A percentile compares a stretch with the other conserved stretches of the same genome.
Conservation (phyloP, 1,140 invertebrate species). For the Nasonia vitripennis region DNA sequence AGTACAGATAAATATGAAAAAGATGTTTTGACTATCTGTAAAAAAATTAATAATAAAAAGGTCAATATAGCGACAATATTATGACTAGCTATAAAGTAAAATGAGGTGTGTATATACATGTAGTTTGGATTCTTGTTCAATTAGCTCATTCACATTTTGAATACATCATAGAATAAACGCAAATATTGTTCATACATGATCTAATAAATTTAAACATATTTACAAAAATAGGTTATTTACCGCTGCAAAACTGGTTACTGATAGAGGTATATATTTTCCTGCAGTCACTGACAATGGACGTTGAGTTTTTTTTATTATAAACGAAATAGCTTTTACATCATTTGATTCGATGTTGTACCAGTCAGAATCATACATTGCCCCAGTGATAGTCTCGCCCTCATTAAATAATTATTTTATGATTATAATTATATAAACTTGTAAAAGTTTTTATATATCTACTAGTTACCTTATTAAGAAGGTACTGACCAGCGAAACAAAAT, state of each 20-base stretch:
- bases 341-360: slow-evolving; percentile 1
- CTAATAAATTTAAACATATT: too few species aligned
- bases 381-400: not conserved
- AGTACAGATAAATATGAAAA: slow-evolving; percentile 38
- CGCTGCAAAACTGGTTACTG: not conserved
- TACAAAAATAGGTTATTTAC: slow-evolving; percentile 10
- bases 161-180: too few species aligned
- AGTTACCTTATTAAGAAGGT: slow-evolving; percentile 26
- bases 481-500: slow-evolving; percentile 31
- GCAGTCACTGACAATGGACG: not conserved
- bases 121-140: not conserved
- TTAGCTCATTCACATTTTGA: not conserved
- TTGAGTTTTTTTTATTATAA: slow-evolving; percentile 24
- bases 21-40: slow-evolving; percentile 29
- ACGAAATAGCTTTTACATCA: not conserved
- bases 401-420: not conserved
- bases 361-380: not conserved
- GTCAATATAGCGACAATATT: not conserved
- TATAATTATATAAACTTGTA: not conserved
- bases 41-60: not conserved
- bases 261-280: not conserved
- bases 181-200: too few species aligned
- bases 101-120: too few species aligned
- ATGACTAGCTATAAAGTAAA: too few species aligned
- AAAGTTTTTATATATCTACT: not conserved